phyloP scores from a whole-genome alignment of 2,113 vertebrate genomes.

The Scartelaos histophorus region DNA sequence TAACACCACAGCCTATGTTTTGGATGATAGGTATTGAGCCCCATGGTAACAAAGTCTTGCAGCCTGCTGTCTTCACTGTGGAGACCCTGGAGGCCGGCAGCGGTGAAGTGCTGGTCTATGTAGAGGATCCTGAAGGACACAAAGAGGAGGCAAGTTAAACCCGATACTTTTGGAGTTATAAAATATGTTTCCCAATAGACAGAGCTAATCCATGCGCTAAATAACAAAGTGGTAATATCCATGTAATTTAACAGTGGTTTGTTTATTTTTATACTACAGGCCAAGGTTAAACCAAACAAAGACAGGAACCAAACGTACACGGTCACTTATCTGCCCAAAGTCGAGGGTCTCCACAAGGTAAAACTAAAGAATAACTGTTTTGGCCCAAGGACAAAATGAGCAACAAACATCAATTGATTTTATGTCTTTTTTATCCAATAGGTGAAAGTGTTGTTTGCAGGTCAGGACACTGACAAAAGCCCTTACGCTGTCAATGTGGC shows the following conservation, averaged over 20 bases:
- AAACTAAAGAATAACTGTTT: background rate
- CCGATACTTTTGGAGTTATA: background rate
- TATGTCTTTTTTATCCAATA: constrained; percentile 44
- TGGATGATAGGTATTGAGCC: constrained; percentile 85
- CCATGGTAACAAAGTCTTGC: constrained; percentile 89
- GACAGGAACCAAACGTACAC: constrained; percentile 89
- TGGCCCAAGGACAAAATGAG: background rate
- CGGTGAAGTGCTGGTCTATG: constrained; percentile 91
- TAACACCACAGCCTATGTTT: constrained; percentile 1
- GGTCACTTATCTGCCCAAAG: constrained; percentile 90
- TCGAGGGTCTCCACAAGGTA: constrained; percentile 94
- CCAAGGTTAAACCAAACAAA: constrained; percentile 90
- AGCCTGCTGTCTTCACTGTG: constrained; percentile 89
- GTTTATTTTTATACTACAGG: constrained; percentile 69
- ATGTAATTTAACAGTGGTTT: constrained; percentile 4
- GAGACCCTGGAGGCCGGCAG: constrained; percentile 87
- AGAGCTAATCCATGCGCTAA: background rate
- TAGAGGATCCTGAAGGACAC: constrained; percentile 94
- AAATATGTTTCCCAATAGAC: background rate
- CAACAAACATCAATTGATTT: background rate
- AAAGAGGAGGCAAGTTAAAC: constrained; percentile 85
- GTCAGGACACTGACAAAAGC: constrained; percentile 92
- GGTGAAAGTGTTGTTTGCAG: constrained; percentile 96
- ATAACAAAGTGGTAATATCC: background rate
- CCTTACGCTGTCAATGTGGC: constrained; percentile 89